Conservation (phyloP, 2,888 invertebrate species). For the Drosophila cognata region DNA sequence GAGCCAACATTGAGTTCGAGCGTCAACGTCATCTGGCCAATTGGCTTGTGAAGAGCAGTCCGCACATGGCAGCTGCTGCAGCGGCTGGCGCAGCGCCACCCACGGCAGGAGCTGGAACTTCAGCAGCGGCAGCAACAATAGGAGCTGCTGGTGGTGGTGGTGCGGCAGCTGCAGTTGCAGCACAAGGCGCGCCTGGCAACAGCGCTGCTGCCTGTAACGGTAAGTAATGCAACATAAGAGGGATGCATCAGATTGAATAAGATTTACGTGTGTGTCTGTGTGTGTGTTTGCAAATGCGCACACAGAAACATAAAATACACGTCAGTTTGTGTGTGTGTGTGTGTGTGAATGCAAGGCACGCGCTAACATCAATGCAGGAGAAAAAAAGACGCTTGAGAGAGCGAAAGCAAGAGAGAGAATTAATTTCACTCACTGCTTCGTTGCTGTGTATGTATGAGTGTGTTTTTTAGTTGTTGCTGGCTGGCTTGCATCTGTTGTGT, state of each 20-base stretch:
- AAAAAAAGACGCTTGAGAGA: conserved; percentile 8
- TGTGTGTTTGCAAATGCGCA: conserved; percentile 19
- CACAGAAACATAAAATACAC: not conserved
- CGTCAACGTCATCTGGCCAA: conserved; percentile 85
- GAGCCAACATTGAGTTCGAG: conserved; percentile 85
- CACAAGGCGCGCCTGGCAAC: conserved; percentile 63
- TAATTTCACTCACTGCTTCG: conserved; percentile 35
- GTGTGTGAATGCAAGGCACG: conserved; percentile 53
- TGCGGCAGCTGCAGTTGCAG: conserved; percentile 34
- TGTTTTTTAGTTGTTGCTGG: conserved; percentile 22
- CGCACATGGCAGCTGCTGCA: conserved; percentile 84
- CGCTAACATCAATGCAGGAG: conserved; percentile 40
- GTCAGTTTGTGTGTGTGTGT: not conserved
- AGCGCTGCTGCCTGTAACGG: conserved; percentile 74
- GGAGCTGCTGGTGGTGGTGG: conserved; percentile 47
- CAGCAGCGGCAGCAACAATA: conserved; percentile 36
- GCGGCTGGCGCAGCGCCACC: conserved; percentile 62
- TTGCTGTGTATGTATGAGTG: not conserved
- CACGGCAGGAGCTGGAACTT: conserved; percentile 49
- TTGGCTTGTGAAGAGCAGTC: conserved; percentile 85
- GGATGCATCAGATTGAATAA: conserved; percentile 15
- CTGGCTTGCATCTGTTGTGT: conserved; percentile 36
- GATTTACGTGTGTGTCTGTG: conserved; percentile 18
- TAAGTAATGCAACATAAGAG: conserved; percentile 59
- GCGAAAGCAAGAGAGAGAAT: conserved; percentile 39